Evolutionary conservation across 2,113 vertebrate species (phyloP).

Genomic region (Barbus barbus): DNA sequence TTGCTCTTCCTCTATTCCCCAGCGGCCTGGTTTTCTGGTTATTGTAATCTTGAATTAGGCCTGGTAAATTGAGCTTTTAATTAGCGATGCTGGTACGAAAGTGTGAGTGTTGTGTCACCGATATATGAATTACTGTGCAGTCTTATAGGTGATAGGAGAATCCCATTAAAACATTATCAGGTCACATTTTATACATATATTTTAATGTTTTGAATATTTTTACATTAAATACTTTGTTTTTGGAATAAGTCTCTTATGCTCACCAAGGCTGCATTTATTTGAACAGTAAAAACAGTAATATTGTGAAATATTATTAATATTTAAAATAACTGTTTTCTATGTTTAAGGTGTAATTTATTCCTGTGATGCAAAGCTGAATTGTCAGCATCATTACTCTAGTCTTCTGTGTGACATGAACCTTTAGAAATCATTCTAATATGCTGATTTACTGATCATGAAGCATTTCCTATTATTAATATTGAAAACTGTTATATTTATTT

Average conservation of each 20-base stretch:
- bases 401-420: background rate
- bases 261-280: background rate
- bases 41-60: background rate
- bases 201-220: no score
- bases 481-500: background rate
- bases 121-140: background rate
- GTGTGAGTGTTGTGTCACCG: background rate
- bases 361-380: background rate
- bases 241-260: background rate
- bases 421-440: background rate
- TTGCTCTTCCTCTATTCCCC: constrained; percentile 11
- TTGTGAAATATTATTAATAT: background rate
- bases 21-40: background rate
- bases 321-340: background rate
- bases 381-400: background rate
- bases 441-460: background rate
- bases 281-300: background rate
- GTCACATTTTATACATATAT: no score
- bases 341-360: background rate
- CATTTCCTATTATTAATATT: background rate
- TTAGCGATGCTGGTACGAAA: background rate
- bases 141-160: background rate
- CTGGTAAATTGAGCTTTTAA: constrained; percentile 6
- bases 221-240: no score
- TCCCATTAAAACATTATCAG: background rate